A percentile compares a stretch with the other conserved stretches of the same genome.
Conservation (phyloP, 2,888 invertebrate genomes). For the Mesorhabditis spiculigera region DNA sequence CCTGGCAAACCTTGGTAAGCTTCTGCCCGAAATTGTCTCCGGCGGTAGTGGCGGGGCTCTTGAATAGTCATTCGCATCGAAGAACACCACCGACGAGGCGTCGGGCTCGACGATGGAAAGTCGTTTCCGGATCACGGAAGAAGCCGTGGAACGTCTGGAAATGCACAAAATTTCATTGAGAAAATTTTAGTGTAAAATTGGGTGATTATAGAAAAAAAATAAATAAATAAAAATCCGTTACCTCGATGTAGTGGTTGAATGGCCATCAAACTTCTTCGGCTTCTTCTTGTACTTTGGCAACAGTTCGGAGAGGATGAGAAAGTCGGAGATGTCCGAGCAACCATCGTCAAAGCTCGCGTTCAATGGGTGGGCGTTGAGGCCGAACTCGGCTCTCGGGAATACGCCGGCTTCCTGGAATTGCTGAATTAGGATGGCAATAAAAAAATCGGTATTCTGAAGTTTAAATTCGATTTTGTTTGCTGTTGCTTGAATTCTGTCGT, state of each 20-base stretch:
- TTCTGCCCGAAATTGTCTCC: neutral
- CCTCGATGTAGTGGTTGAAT: neutral
- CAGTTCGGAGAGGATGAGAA: neutral
- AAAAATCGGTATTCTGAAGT: too few relatives aligned
- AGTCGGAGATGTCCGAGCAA: neutral
- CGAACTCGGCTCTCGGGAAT: neutral
- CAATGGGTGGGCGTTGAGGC: neutral
- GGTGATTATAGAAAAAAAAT: too few relatives aligned
- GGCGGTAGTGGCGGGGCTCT: neutral
- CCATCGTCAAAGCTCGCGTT: neutral
- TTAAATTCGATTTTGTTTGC: too few relatives aligned
- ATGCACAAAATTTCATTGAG: neutral
- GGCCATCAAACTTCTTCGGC: neutral
- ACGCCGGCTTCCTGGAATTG: constrained; percentile 1
- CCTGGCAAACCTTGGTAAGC: neutral
- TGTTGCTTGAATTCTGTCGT: neutral
- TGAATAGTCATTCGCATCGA: neutral
- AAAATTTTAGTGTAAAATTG: too few relatives aligned
- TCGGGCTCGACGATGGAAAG: constrained; percentile 2
- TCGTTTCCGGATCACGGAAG: neutral
- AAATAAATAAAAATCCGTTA: neutral
- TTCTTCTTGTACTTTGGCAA: constrained; percentile 4
- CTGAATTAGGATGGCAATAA: too few relatives aligned
- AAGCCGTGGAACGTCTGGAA: neutral
- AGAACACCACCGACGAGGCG: neutral